Percentiles rank a stretch among this genome's conserved stretches.
phyloP scores from a whole-genome alignment of 2,888 invertebrate genomes.

The Leptopilina syphax region DNA sequence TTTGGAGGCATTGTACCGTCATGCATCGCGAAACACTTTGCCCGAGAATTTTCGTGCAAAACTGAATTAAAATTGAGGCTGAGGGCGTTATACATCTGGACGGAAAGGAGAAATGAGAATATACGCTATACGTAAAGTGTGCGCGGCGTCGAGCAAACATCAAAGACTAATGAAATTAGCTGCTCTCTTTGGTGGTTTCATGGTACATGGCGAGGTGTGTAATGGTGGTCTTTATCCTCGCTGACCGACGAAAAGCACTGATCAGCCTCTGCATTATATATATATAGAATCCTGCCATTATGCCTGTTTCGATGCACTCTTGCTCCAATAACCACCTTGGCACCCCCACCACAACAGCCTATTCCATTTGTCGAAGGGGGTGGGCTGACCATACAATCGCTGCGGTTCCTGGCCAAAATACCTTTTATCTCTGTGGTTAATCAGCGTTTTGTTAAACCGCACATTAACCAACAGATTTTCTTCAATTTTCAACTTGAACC shows the following conservation, averaged over 20 bases:
- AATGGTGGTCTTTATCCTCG: conserved; percentile 61
- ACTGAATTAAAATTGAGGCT: conserved; percentile 35
- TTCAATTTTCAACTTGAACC: background rate
- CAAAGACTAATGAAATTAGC: conserved; percentile 69
- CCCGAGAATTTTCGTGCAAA: conserved; percentile 7
- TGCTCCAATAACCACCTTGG: background rate
- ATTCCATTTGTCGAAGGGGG: no score
- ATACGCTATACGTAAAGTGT: conserved; percentile 41
- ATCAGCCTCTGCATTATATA: conserved; percentile 32
- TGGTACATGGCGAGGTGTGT: conserved; percentile 58
- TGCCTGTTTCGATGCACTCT: conserved; percentile 37
- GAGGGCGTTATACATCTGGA: conserved; percentile 16
- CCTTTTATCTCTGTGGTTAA: conserved; percentile 27
- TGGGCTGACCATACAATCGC: background rate
- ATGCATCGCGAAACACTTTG: conserved; percentile 14
- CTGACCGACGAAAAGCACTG: conserved; percentile 46
- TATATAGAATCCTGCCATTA: conserved; percentile 25
- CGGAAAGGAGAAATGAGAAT: background rate
- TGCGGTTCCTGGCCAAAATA: background rate
- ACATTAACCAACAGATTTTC: background rate
- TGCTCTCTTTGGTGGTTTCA: conserved; percentile 64
- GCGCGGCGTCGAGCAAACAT: conserved; percentile 45
- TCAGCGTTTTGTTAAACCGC: conserved; percentile 18
- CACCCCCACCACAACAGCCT: no score
- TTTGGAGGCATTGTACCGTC: background rate